Evolutionary conservation across 2,113 vertebrate genomes (phyloP).

Genomic region (Electrona antarctica): DNA sequence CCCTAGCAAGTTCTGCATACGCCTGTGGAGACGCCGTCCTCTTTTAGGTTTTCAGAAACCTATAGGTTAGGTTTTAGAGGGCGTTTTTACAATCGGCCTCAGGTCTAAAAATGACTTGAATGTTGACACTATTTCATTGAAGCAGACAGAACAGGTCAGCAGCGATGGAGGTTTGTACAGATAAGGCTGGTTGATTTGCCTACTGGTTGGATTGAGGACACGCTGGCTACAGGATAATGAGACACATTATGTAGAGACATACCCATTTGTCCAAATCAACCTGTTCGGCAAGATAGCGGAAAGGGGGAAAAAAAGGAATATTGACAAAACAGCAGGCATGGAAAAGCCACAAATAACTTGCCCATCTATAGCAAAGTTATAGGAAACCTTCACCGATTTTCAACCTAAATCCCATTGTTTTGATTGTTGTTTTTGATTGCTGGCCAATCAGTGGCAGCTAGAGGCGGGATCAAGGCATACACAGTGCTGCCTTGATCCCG

Average conservation of each 20-base stretch:
- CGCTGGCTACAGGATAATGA: slow-evolving; percentile 52
- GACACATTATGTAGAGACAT: slow-evolving; percentile 71
- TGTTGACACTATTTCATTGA: slow-evolving; percentile 54
- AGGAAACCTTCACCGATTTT: too few species aligned
- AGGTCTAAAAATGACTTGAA: slow-evolving; percentile 38
- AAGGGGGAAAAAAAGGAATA: slow-evolving; percentile 50
- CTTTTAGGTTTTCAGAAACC: too few species aligned
- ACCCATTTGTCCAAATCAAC: slow-evolving; percentile 86
- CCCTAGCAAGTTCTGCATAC: too few species aligned
- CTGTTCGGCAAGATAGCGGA: slow-evolving; percentile 73
- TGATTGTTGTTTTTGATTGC: too few species aligned
- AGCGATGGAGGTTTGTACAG: slow-evolving; percentile 45
- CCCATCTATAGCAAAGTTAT: background rate
- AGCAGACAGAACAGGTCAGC: slow-evolving; percentile 45
- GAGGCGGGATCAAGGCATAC: too few species aligned
- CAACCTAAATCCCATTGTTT: too few species aligned
- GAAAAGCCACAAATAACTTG: slow-evolving; percentile 29
- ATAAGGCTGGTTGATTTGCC: slow-evolving; percentile 24
- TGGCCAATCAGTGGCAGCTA: too few species aligned
- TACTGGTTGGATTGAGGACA: slow-evolving; percentile 43
- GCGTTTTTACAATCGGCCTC: too few species aligned
- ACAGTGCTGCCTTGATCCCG: too few species aligned
- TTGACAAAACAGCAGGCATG: background rate
- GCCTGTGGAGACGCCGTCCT: too few species aligned
- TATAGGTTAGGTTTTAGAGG: too few species aligned